These are phyloP conservation scores for Volucella inflata DNA, from an alignment of 2,888 invertebrate species.

Conservation along the genomic window DNA sequence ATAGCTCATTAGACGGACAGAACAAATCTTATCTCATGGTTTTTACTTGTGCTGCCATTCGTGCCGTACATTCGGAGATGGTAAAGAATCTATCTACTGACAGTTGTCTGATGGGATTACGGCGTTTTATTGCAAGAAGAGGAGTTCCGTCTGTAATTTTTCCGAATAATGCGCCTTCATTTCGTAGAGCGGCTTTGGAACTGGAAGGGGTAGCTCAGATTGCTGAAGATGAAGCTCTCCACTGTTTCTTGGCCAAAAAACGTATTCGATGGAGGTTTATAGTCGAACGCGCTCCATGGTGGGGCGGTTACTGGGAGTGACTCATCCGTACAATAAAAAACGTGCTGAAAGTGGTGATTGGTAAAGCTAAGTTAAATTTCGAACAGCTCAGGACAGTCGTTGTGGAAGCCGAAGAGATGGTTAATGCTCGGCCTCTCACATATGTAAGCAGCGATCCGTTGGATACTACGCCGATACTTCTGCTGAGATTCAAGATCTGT, in stretches of 20 bases:
- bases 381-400: conserved; percentile 25
- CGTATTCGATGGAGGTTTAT: conserved; percentile 39
- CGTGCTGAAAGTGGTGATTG: conserved; percentile 26
- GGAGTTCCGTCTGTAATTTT: too few species aligned
- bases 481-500: not conserved
- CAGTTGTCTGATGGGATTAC: too few species aligned
- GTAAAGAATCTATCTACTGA: too few species aligned
- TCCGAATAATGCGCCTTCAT: too few species aligned
- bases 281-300: conserved; percentile 1
- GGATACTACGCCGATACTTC: not conserved
- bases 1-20: too few species aligned
- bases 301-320: too few species aligned
- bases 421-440: conserved; percentile 32
- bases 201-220: too few species aligned
- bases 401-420: conserved; percentile 26
- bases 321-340: conserved; percentile 36
- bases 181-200: too few species aligned
- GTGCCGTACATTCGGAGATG: too few species aligned
- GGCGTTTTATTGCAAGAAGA: too few species aligned
- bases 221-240: not conserved
- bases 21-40: too few species aligned
- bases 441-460: conserved; percentile 14
- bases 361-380: not conserved
- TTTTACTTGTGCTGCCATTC: too few species aligned
- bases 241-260: conserved; percentile 1